These are phyloP conservation scores for Caenorhabditis inopinata DNA, from an alignment of 1,140 invertebrate species.

Conservation along the genomic window DNA sequence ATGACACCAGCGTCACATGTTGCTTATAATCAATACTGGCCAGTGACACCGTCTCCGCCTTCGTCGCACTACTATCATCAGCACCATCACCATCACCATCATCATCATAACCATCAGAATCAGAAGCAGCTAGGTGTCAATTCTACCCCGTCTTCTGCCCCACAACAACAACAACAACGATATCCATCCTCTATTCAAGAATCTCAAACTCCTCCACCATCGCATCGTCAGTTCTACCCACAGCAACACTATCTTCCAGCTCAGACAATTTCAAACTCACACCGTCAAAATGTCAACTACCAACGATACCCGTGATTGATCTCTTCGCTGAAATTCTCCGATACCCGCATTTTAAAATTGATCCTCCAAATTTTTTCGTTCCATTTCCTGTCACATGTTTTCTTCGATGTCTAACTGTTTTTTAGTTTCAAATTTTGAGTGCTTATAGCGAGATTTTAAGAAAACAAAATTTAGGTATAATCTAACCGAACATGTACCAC, in stretches of 20 bases:
- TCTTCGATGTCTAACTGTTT: too few species aligned
- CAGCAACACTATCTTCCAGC: background rate
- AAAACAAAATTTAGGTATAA: too few species aligned
- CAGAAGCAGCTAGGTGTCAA: background rate
- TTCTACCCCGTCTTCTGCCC: background rate
- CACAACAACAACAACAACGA: background rate
- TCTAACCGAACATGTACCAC: too few species aligned
- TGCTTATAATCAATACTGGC: background rate
- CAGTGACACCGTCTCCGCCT: background rate
- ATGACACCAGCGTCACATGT: background rate
- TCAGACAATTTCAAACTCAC: slow-evolving; percentile 10
- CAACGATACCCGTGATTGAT: slow-evolving; percentile 20
- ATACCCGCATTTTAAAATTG: background rate
- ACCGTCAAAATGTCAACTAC: slow-evolving; percentile 21
- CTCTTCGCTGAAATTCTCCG: background rate
- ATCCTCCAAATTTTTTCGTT: background rate
- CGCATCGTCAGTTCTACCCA: background rate
- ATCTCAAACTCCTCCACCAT: background rate
- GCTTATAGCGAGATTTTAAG: too few species aligned
- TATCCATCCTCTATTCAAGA: background rate
- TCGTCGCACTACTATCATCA: too few species aligned
- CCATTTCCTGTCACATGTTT: background rate
- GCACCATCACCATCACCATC: background rate
- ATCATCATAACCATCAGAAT: background rate
- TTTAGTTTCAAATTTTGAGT: too few species aligned